These are phyloP conservation scores for Sarcophaga peregrina DNA, from an alignment of 1,140 invertebrate species.

Conservation along the genomic window DNA sequence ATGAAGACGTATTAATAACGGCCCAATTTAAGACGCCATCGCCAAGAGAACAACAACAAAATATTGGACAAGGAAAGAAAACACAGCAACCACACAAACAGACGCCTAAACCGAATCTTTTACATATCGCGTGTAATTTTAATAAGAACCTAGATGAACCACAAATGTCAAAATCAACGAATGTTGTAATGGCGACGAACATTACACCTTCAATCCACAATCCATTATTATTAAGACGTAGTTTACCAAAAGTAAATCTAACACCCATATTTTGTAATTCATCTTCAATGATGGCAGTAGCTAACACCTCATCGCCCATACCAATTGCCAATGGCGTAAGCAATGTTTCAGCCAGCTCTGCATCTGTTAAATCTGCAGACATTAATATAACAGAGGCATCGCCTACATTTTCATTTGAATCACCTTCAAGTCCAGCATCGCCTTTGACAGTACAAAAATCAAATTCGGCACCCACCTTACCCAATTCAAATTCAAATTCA, in stretches of 20 bases:
- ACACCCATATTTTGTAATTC: slow-evolving; percentile 60
- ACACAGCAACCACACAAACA: slow-evolving; percentile 45
- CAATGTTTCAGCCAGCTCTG: background rate
- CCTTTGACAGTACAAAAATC: slow-evolving; percentile 58
- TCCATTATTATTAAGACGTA: slow-evolving; percentile 52
- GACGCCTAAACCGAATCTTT: slow-evolving; percentile 50
- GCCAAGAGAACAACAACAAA: slow-evolving; percentile 48
- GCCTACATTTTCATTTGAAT: slow-evolving; percentile 55
- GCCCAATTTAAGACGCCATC: slow-evolving; percentile 62
- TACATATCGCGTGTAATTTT: slow-evolving; percentile 47
- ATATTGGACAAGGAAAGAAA: slow-evolving; percentile 20
- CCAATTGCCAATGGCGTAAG: slow-evolving; percentile 46
- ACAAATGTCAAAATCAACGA: background rate
- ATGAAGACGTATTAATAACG: background rate
- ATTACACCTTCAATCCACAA: slow-evolving; percentile 37
- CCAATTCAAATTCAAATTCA: slow-evolving; percentile 58
- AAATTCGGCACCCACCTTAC: slow-evolving; percentile 62
- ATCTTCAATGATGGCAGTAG: slow-evolving; percentile 22
- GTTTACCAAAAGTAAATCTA: slow-evolving; percentile 62
- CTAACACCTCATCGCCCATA: slow-evolving; percentile 52
- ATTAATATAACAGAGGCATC: slow-evolving; percentile 44
- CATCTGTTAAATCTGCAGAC: background rate
- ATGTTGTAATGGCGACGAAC: background rate
- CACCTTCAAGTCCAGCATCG: slow-evolving; percentile 42
- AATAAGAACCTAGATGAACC: slow-evolving; percentile 1